Base-by-base conservation (phyloP, 2,113 vertebrate species). In the Picathartes gymnocephalus region DNA sequence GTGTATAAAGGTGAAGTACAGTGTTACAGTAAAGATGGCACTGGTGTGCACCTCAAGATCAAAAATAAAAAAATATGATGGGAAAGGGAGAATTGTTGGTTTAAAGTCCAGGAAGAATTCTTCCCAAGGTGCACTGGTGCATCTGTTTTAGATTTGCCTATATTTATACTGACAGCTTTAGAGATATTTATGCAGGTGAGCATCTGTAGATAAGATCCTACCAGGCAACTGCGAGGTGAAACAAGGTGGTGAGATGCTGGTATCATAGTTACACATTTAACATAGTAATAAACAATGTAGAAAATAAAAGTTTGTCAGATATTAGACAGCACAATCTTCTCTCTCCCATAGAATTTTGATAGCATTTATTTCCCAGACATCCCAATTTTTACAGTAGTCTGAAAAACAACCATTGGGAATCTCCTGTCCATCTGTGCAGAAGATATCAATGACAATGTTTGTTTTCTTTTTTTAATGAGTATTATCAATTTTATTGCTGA, bases 1-100 rank as follows among this genome's bases (percentile, higher is more conserved):
- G 45, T 83, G 45, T 13, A 35, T n/a, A 86, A 81, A 91, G 47
- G 13, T 4, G 0, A 90, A 92, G 14, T 30, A 33, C 69, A 48
- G 5, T 1, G 7, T 45, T 82, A n/a, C 51, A 73, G 13, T 40
- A 44, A 86, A 81, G 53, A 74, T 37, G 31, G 45, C 48, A 83
- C 81, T 91, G 84, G 81, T 90, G 84, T 51, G 30, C 12, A 65
- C 28, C 13, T 95, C 47, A 94, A 83, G 76, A 96, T 94, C 94
- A 90, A 96, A 95, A 85, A 76, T 35, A 91, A 94, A 95, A 87
- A 72, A 79, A 44, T 45, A 83, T 45, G 33, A 68, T 61, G 65
- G 11, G 24, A 91, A 54, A 53, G 24, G 47, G 28, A 85, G 24
- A 69, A 65, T 5, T 92, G 51, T 74, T 90, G 53, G 19, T 4